Evolutionary conservation across 2,113 vertebrate genomes (phyloP).

Genomic region (Butorides virescens): DNA sequence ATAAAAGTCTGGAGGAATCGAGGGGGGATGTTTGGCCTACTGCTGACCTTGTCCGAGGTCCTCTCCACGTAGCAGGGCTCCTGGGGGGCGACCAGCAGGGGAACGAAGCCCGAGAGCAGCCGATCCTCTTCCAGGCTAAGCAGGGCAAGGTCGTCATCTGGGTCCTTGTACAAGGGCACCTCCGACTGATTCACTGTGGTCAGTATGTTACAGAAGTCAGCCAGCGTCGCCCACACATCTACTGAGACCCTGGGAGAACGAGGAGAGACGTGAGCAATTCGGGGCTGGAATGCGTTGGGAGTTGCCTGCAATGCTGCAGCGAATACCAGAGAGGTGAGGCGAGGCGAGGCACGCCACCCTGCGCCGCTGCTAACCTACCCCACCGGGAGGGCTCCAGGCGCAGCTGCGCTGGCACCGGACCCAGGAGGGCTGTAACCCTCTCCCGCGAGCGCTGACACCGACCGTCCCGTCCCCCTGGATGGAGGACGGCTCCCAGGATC

Average conservation of each 20-base stretch:
- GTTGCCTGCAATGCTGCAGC: constrained; percentile 53
- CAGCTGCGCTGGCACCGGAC: constrained; percentile 32
- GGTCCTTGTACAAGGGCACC: constrained; percentile 93
- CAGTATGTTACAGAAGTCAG: constrained; percentile 93
- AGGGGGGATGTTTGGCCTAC: constrained; percentile 72
- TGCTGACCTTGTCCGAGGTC: constrained; percentile 88
- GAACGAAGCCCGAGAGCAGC: constrained; percentile 94
- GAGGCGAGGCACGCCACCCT: constrained; percentile 46
- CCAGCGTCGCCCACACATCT: constrained; percentile 92
- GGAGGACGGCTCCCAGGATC: not conserved
- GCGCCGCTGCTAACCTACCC: constrained; percentile 19
- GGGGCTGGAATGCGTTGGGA: constrained; percentile 62
- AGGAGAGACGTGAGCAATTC: constrained; percentile 63
- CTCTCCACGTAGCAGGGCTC: constrained; percentile 96
- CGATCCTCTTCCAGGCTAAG: constrained; percentile 94
- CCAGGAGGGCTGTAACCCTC: not conserved
- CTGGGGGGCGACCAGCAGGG: constrained; percentile 93
- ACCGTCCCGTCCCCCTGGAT: not conserved
- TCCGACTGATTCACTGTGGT: constrained; percentile 93
- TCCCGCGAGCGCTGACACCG: not conserved
- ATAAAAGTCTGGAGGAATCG: constrained; percentile 77
- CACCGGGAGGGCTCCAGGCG: not conserved
- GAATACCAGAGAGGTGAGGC: constrained; percentile 64
- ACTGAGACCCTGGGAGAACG: constrained; percentile 77
- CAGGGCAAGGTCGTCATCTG: constrained; percentile 91